A percentile compares a stretch with the other conserved stretches of the same genome.
Conservation (phyloP, 2,888 invertebrate species). For the Hirtodrosophila cameraria region DNA sequence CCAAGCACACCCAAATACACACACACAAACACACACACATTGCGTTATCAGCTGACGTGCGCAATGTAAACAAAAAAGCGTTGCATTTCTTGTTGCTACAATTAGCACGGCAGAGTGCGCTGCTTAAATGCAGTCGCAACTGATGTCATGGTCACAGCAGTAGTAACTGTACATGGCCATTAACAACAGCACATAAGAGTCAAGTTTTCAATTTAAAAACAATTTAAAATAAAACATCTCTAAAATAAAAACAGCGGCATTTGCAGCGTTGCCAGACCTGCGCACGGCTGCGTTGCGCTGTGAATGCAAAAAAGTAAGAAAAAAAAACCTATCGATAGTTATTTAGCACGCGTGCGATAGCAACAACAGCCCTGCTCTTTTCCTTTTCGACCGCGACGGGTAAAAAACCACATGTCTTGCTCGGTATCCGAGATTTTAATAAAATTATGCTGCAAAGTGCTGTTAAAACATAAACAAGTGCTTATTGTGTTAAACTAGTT, state of each 20-base stretch:
- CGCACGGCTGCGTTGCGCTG: background rate
- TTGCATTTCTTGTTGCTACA: constrained; percentile 9
- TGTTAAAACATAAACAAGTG: constrained; percentile 77
- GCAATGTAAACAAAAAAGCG: constrained; percentile 48
- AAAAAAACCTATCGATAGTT: constrained; percentile 16
- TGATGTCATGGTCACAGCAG: background rate
- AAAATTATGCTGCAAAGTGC: constrained; percentile 80
- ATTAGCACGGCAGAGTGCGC: background rate
- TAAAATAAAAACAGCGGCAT: background rate
- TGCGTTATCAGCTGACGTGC: constrained; percentile 45
- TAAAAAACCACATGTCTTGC: constrained; percentile 88
- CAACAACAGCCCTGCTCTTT: constrained; percentile 72
- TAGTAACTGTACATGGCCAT: background rate
- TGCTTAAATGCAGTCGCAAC: background rate
- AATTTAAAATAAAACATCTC: no score
- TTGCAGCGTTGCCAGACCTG: constrained; percentile 28
- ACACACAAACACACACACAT: constrained; percentile 6
- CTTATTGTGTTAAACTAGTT: constrained; percentile 64
- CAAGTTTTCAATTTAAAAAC: no score
- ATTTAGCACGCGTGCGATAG: constrained; percentile 10
- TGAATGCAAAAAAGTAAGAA: constrained; percentile 24
- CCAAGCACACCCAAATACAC: constrained; percentile 18
- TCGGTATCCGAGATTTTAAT: constrained; percentile 80
- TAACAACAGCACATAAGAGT: background rate
- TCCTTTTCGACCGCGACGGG: constrained; percentile 88